Conservation (phyloP, 2,888 invertebrate genomes). For the Limnephilus auricula region DNA sequence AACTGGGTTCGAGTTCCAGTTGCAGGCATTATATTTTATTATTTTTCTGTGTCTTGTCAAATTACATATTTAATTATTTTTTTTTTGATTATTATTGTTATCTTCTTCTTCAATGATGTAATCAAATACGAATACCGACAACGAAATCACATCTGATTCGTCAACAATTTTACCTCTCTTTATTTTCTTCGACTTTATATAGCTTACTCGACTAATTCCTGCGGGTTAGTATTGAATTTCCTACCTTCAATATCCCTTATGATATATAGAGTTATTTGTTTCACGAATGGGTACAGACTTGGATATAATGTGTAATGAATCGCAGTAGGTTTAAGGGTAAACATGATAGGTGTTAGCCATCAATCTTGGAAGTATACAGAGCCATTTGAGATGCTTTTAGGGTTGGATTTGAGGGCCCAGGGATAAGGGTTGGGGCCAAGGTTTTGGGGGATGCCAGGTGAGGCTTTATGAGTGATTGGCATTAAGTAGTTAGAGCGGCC, state of each 20-base stretch:
- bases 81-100: no score
- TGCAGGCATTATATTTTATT: no score
- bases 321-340: neutral
- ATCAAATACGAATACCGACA: no score
- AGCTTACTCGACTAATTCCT: neutral
- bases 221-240: neutral
- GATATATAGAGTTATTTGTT: slow-evolving; percentile 18
- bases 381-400: neutral
- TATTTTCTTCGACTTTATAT: neutral
- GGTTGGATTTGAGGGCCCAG: neutral
- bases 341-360: slow-evolving; percentile 15
- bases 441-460: slow-evolving; percentile 3
- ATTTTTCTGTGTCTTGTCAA: no score
- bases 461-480: slow-evolving; percentile 27
- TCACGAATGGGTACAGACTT: slow-evolving; percentile 10
- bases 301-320: slow-evolving; percentile 13
- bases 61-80: no score
- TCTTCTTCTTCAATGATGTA: no score
- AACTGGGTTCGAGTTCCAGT: no score
- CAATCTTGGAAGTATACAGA: slow-evolving; percentile 14
- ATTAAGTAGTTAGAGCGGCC: slow-evolving; percentile 24
- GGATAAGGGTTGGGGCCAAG: neutral
- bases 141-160: neutral
- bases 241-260: neutral
- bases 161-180: neutral